Evolutionary conservation across 2,113 vertebrate genomes (phyloP).

Genomic region (Hippocampus comes): DNA sequence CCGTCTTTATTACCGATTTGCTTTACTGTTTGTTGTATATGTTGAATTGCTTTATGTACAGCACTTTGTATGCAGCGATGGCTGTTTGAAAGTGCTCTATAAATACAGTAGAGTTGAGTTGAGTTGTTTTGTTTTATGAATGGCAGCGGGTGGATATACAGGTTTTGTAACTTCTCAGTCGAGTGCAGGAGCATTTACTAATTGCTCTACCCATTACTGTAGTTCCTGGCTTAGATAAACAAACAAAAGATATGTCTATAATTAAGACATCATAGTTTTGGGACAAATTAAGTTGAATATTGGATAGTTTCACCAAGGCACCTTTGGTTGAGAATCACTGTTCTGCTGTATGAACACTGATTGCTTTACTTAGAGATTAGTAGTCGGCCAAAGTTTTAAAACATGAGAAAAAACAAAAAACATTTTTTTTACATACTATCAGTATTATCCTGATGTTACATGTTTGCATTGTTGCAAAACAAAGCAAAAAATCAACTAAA

Average conservation of each 20-base stretch:
- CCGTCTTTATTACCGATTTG: too few relatives aligned
- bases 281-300: neutral
- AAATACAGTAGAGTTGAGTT: too few relatives aligned
- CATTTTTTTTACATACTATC: neutral
- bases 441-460: neutral
- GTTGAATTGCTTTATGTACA: too few relatives aligned
- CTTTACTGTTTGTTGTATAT: too few relatives aligned
- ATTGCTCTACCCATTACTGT: neutral
- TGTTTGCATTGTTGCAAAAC: neutral
- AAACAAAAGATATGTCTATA: neutral
- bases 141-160: too few relatives aligned
- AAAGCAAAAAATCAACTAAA: neutral
- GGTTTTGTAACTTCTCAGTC: neutral
- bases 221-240: neutral
- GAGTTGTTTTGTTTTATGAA: neutral
- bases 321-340: neutral
- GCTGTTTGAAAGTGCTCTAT: too few relatives aligned
- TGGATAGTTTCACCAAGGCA: neutral
- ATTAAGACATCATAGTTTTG: neutral
- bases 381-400: neutral
- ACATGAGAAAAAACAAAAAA: neutral
- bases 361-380: too few relatives aligned
- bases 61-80: too few relatives aligned
- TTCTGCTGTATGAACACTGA: neutral
- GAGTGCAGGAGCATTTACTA: too few relatives aligned